Evolutionary conservation across 2,888 invertebrate genomes (phyloP).

Genomic region (Elegia similella): DNA sequence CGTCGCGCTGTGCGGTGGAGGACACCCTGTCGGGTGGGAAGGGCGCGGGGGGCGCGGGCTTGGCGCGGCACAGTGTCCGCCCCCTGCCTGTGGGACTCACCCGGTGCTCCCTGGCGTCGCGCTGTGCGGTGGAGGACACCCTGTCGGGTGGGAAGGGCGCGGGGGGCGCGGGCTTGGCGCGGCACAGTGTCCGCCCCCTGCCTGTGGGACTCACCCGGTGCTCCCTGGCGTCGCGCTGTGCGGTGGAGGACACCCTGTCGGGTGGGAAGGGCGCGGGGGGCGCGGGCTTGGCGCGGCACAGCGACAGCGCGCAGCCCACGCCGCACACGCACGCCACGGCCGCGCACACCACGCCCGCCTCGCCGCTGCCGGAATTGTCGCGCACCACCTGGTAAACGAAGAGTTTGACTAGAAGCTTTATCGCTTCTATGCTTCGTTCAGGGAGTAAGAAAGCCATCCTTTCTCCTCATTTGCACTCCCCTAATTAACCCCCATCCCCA

Average conservation of each 20-base stretch:
- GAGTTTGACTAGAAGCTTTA: too few relatives aligned
- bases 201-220: conserved; percentile 12
- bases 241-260: conserved; percentile 65
- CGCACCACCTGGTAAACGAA: conserved; percentile 38
- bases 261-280: conserved; percentile 57
- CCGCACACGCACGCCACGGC: conserved; percentile 84
- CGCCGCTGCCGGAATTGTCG: conserved; percentile 68
- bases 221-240: conserved; percentile 45
- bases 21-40: conserved; percentile 60
- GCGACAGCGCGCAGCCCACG: conserved; percentile 83
- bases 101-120: conserved; percentile 36
- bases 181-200: conserved; percentile 82
- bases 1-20: conserved; percentile 57
- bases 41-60: conserved; percentile 57
- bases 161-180: conserved; percentile 60
- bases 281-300: conserved; percentile 73
- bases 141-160: conserved; percentile 55
- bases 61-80: conserved; percentile 80
- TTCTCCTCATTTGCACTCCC: too few relatives aligned
- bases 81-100: conserved; percentile 40
- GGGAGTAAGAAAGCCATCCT: too few relatives aligned
- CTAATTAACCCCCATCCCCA: too few relatives aligned
- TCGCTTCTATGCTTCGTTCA: too few relatives aligned
- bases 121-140: conserved; percentile 62
- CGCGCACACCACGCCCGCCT: conserved; percentile 84